Conservation (phyloP, 2,797 vertebrate species). For the Chaunax sp. region DNA sequence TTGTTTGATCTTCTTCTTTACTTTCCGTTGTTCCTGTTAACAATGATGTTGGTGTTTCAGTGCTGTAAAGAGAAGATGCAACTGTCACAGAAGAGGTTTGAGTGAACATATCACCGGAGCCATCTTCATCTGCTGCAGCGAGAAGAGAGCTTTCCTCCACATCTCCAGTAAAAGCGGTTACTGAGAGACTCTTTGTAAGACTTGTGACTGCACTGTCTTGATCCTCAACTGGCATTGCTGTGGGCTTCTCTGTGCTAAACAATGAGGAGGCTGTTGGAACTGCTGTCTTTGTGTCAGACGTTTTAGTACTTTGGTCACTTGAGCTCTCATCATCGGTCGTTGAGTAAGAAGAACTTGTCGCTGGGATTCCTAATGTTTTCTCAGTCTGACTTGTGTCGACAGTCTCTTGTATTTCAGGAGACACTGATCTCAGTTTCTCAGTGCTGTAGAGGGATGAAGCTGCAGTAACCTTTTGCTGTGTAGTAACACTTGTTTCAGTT, state of each 20-base stretch:
- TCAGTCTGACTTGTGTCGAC: background rate
- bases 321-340: background rate
- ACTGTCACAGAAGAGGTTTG: background rate
- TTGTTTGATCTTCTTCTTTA: background rate
- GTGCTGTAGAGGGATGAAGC: conserved; percentile 20
- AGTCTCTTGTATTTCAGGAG: background rate
- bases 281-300: background rate
- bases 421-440: conserved; percentile 9
- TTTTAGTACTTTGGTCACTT: fast-evolving
- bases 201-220: background rate
- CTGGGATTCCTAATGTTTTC: background rate
- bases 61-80: background rate
- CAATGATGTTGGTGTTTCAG: conserved; percentile 1
- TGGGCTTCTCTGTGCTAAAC: background rate
- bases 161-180: background rate
- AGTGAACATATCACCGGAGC: conserved; percentile 26
- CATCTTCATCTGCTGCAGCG: conserved; percentile 7
- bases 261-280: background rate
- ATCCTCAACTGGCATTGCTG: background rate
- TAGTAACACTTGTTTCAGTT: background rate
- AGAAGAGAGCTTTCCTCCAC: background rate
- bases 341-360: background rate
- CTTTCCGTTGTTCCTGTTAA: background rate
- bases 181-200: background rate
- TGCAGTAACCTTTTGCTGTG: background rate